Conservation (phyloP, 2,888 invertebrate genomes). For the Drosophila rellima region DNA sequence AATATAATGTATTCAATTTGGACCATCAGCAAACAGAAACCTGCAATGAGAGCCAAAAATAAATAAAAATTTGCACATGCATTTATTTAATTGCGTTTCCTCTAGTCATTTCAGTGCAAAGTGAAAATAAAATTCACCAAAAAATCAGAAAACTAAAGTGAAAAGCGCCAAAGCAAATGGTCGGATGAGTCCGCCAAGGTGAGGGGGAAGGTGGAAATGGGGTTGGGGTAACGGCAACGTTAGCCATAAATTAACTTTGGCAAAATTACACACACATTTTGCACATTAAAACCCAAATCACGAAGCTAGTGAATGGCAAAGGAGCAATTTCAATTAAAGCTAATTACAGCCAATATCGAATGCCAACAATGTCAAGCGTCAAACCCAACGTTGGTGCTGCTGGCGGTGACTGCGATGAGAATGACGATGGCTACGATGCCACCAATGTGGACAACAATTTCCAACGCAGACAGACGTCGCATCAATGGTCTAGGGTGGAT, state of each 20-base stretch:
- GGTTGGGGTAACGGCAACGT: background rate
- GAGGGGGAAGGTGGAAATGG: background rate
- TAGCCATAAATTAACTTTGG: conserved; percentile 78
- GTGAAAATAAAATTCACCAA: conserved; percentile 15
- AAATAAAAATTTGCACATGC: conserved; percentile 5
- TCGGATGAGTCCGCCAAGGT: conserved; percentile 10
- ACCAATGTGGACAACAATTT: conserved; percentile 48
- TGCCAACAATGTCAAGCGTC: conserved; percentile 78
- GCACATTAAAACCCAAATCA: conserved; percentile 80
- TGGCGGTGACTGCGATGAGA: conserved; percentile 1
- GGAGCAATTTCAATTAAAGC: conserved; percentile 84
- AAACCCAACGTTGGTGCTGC: conserved; percentile 45
- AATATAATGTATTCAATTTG: background rate
- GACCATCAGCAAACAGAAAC: conserved; percentile 2
- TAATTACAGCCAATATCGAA: conserved; percentile 83
- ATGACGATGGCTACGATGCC: conserved; percentile 38
- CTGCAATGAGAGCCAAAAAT: conserved; percentile 7
- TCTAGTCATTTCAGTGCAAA: conserved; percentile 44
- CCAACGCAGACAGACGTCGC: conserved; percentile 27
- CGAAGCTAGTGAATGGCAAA: conserved; percentile 65
- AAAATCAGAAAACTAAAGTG: conserved; percentile 24
- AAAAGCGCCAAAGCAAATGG: conserved; percentile 24
- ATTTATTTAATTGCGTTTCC: conserved; percentile 51
- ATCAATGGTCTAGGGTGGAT: conserved; percentile 14
- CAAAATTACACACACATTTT: conserved; percentile 66